These are phyloP conservation scores for Valencia hispanica DNA, from an alignment of 2,797 vertebrate species.

Conservation along the genomic window DNA sequence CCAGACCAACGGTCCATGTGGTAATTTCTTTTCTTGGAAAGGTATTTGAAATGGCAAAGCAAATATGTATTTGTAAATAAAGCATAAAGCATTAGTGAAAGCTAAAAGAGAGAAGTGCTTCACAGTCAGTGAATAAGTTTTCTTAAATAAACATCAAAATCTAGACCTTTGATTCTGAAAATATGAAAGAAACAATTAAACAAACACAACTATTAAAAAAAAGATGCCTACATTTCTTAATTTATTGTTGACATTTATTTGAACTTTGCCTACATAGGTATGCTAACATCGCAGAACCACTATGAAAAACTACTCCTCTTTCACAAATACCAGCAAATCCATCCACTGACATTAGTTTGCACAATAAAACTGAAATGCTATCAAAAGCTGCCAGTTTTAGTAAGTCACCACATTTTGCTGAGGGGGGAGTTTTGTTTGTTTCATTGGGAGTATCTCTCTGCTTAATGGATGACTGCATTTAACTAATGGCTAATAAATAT, in stretches of 20 bases:
- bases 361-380: neutral
- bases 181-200: no score
- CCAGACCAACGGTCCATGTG: neutral
- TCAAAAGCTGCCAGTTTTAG: neutral
- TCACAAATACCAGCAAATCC: neutral
- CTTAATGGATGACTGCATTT: constrained; percentile 53
- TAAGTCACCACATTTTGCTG: neutral
- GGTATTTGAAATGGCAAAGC: neutral
- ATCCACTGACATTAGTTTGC: neutral
- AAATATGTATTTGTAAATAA: neutral
- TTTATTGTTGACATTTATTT: neutral
- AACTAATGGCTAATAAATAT: constrained; percentile 33
- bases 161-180: neutral
- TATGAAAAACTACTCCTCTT: neutral
- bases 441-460: constrained; percentile 27
- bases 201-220: no score
- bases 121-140: neutral
- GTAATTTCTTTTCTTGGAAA: neutral
- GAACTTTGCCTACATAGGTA: neutral
- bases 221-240: no score
- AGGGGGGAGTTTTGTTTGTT: constrained; percentile 4
- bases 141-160: neutral
- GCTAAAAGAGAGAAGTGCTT: neutral
- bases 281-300: neutral
- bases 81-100: neutral